These are phyloP conservation scores for Papilio elwesi DNA, from an alignment of 2,888 invertebrate genomes.

Conservation along the genomic window DNA sequence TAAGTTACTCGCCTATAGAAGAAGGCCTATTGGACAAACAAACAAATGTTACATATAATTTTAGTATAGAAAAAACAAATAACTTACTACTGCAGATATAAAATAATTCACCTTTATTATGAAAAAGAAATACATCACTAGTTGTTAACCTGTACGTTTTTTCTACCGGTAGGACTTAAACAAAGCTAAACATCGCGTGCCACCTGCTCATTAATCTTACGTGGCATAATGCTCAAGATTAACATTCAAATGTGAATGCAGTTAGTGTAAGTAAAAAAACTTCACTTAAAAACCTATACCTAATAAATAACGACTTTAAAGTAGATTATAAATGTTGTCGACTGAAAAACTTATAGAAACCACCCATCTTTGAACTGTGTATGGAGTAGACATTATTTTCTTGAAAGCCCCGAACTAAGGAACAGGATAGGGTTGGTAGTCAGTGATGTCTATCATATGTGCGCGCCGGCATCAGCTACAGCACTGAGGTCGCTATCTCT, in stretches of 20 bases:
- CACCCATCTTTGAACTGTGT: no score
- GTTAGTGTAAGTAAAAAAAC: constrained; percentile 21
- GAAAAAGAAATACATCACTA: neutral
- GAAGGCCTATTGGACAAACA: no score
- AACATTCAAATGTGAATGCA: constrained; percentile 38
- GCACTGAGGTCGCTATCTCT: no score
- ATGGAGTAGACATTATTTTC: no score
- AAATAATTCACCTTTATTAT: neutral
- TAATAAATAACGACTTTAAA: constrained; percentile 2
- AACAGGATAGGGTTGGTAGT: no score
- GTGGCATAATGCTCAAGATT: constrained; percentile 36
- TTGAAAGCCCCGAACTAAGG: no score
- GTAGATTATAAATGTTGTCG: neutral
- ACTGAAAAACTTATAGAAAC: no score
- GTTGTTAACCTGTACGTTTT: constrained; percentile 11
- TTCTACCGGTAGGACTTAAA: constrained; percentile 18
- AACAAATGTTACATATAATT: no score
- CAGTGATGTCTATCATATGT: no score
- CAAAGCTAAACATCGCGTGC: constrained; percentile 31
- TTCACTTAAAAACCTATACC: neutral
- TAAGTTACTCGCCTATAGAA: no score
- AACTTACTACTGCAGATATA: neutral
- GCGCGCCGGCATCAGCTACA: no score
- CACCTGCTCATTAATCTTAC: constrained; percentile 20
- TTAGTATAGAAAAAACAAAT: no score